Base-by-base conservation (phyloP, 2,888 invertebrate genomes). In the Mamestra brassicae region DNA sequence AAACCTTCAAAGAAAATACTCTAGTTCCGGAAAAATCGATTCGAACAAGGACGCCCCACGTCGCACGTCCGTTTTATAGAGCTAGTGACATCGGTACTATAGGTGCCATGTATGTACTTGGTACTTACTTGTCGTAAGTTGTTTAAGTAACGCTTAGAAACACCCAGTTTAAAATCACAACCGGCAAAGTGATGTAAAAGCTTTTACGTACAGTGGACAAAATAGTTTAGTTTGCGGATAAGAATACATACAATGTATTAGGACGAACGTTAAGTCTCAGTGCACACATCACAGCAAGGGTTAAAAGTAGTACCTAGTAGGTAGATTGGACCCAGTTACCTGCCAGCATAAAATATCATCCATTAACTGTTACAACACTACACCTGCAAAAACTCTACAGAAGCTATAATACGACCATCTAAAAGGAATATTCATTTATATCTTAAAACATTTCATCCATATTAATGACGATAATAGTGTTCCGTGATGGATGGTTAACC, bases 21-120 rank as follows among this genome's bases (percentile, higher is more conserved):
- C 7, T 64, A 77, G 71, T 76, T 61, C 64, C 36, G 45, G 50
- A 65, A 65, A 77, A 77, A 77, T 77, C 77, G 77, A 77, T 77
- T 36, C 11, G 15, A 52, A 36, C 77, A 72, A 77, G 65, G 77
- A 52, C 77, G 77, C 55, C 26, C n/a, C 8, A 26, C 4, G 50
- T 50, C 64, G 34, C 60, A 42, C 72, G 61, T 65, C 55, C 4
- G 11, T 63, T 63, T 4, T 63, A 26, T 70, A 34, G 54, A 42
- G 55, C 17, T 34, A 17, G 47, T 55, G 54, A 34, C 34, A 64
- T 45, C 38, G 10, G 72, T 36, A 74, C 58, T 74, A 64, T 54
- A 61, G 13, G 36, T 61, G 42, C n/a, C 26, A 52, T 47, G 26
- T 50, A 62, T 38, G 65, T 71, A 42, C 34, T 42, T 55, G 13